Evolutionary conservation across 2,888 invertebrate genomes (phyloP), one percentile per base, ranked within the genome.

Genomic region (Noctua comes): DNA sequence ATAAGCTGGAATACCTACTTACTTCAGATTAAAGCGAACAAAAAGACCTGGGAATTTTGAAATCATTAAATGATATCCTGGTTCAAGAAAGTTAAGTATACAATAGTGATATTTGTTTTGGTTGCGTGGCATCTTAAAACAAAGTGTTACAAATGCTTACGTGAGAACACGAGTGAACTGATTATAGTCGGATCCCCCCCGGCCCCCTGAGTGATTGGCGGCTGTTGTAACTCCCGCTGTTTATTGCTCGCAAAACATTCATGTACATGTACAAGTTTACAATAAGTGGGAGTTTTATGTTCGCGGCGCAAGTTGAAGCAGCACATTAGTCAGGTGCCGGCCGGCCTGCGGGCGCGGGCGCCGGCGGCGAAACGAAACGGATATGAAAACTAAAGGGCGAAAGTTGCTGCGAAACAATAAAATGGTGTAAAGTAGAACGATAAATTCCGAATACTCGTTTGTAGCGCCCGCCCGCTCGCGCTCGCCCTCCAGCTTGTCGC

Each of bases 371-470:
- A 79, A 43, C 65, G 66, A 66, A 82, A 73, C 76, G 66, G 81
- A 79, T 80, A 73, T 71, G 48, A 70, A 83, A 86, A 77, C 70
- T 79, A 54, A 70, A 79, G 78, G 85, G 73, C 68, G 76, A 82
- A 84, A 83, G 77, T 88, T 83, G 71, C 79, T 80, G 74, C 69
- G 24, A 77, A 88, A 89, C 89, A 88, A 84, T 83, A 87, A 84
- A 86, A 83, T 62, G 73, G 80, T 81, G 76, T 80, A 81, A 86
- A 89, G 86, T 83, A 76, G 43, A 68, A 66, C 84, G 72, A 88
- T 89, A 88, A 87, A 88, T 89, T 88, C 71, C 71, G 84, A 82
- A 86, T 87, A 80, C 80, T 74, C 82, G 77, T 65, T 78, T 24
- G 68, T 62, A 31, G 27, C 57, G n/a, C 57, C 57, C n/a, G n/a